Base-by-base conservation (phyloP, 2,888 invertebrate genomes). In the Drosophila histrio region DNA sequence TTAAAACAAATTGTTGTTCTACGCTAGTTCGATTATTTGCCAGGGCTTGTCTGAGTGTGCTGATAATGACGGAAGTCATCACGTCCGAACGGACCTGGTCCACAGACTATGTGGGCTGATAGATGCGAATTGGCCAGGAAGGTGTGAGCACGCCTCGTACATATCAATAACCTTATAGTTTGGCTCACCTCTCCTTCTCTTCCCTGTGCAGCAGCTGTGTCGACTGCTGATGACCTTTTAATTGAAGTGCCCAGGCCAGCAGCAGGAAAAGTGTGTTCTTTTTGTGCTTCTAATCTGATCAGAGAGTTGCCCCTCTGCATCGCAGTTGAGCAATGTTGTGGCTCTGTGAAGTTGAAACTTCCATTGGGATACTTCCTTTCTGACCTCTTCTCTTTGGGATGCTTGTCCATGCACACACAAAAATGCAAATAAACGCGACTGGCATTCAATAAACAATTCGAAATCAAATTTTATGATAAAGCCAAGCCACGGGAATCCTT, bases 171-270 rank as follows among this genome's bases (percentile, higher is more conserved):
- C 88, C 53, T 66, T 69, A 56, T 78, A 78, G 82, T 77, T 77
- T 26, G 52, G 24, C 66, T 39, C 73, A 72, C 77, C 39, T 22
- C 39, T 22, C 5, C 9, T 2, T 41, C 21, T 24, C n/a, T 19
- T 4, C 15, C 9, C 39, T 47, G 47, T 58, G 57, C 84, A 67
- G 71, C 85, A 88, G 78, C 85, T 85, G 85, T 88, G 84, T 73
- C 77, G 82, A 83, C 86, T 86, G 83, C 63, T 90, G 90, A 90
- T 90, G 90, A 78, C 82, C 87, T 88, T 89, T 88, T 90, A 90
- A 90, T 90, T 90, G 89, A 84, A 88, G 85, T 85, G 60, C 49
- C 53, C 76, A 50, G 36, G 13, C 34, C 38, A 13, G 38, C 5
- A 9, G 0, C 54, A 34, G 60, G 49, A 21, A 41, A 38, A 72